Evolutionary conservation across 2,888 invertebrate species (phyloP), one percentile per base, ranked within the genome.

Genomic region (Orthosia gothica): DNA sequence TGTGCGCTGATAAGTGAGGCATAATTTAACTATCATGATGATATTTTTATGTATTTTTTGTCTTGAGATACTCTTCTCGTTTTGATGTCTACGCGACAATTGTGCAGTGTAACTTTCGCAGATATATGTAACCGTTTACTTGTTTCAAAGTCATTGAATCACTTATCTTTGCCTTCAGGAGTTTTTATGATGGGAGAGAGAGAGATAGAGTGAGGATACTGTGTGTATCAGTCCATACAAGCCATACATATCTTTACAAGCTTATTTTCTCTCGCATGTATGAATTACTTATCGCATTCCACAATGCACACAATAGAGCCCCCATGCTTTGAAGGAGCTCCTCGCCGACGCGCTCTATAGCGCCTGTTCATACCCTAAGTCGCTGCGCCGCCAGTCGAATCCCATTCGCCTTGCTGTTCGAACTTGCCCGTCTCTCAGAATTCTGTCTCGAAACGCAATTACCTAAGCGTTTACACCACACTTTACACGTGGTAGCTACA

Each of bases 391-490:
- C 64, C 73, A 63, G 55, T 70, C 70, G 67, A 74, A 67, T 81
- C 79, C 70, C 74, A 72, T 79, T 82, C 82, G 74, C 69, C 59
- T 76, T 69, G 76, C 62, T 71, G 54, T 52, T 75, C 76, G 57
- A 83, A 76, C 63, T 83, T 59, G 79, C 57, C 76, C 49, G 71
- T 76, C 63, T 82, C 75, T 66, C 32, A 69, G 71, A 75, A 70
- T 61, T 75, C 47, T 77, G 71, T 72, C 79, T 83, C 62, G 75
- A 58, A 79, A 70, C 71, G 55, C 52, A 75, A 83, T 83, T 84
- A 81, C 78, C 81, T 81, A 84, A 83, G 67, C 78, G 57, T 73
- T 70, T 76, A 70, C 62, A 63, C 23, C 62, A 63, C 62, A 63
- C 47, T 47, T 11, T 49, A 67, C 82, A 82, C 85, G 84, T 74